Evolutionary conservation across 2,888 invertebrate genomes (phyloP).

Genomic region (Parnassius orleans): DNA sequence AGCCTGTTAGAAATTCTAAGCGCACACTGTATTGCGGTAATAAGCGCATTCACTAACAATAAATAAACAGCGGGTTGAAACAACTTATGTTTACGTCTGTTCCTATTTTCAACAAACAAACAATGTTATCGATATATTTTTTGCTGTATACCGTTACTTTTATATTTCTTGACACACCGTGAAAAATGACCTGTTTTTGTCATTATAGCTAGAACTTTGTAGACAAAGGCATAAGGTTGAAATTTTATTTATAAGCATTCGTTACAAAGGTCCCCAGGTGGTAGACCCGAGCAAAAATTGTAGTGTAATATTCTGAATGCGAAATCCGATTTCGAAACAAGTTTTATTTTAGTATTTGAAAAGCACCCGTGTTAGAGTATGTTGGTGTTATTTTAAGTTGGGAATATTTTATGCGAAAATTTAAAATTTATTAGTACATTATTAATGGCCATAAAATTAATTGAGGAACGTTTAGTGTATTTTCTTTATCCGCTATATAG

Average conservation of each 20-base stretch:
- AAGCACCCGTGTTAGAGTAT: conserved; percentile 11
- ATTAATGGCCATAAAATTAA: too few species aligned
- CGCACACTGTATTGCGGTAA: too few species aligned
- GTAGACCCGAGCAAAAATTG: conserved; percentile 55
- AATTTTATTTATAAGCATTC: conserved; percentile 29
- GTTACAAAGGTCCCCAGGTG: conserved; percentile 55
- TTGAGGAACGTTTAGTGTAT: too few species aligned
- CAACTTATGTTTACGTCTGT: conserved; percentile 33
- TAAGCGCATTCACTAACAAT: too few species aligned
- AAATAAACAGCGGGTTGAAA: too few species aligned
- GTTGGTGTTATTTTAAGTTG: background rate
- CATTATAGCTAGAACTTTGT: conserved; percentile 34
- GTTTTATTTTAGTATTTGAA: conserved; percentile 36
- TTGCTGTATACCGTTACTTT: conserved; percentile 54
- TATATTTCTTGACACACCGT: conserved; percentile 49
- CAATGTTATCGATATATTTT: conserved; percentile 51
- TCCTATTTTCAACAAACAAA: conserved; percentile 45
- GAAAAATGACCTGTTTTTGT: conserved; percentile 39
- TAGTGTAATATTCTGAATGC: conserved; percentile 53
- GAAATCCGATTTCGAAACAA: conserved; percentile 44
- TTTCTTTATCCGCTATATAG: too few species aligned
- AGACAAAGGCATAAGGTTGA: conserved; percentile 8
- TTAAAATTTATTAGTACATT: too few species aligned
- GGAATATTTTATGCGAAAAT: too few species aligned
- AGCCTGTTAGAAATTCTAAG: too few species aligned